Base-by-base conservation (phyloP, 2,888 invertebrate genomes). In the Biston betularia region DNA sequence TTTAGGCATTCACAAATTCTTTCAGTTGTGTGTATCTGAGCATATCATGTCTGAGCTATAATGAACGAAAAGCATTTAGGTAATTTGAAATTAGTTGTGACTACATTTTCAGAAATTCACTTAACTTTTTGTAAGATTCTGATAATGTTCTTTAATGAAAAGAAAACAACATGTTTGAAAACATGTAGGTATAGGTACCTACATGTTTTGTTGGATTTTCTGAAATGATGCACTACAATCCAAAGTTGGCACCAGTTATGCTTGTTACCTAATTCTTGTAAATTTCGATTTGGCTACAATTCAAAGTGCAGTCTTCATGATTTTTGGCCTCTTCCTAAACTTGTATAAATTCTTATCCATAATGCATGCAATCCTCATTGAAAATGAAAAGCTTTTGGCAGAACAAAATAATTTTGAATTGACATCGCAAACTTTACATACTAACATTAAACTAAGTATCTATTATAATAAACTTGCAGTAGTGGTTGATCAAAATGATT, bases 271-370 rank as follows among this genome's bases (percentile, higher is more conserved):
- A 52, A 65, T 53, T 59, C 11, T 10, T 50, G 8, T 5, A 15
- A 15, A 33, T 15, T 48, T 52, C 48, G 9, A 54, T 65, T 65
- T 70, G 70, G 68, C 64, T 53, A 14, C 57, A 40, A 6, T 49
- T 66, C 63, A 66, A 66, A 59, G 56, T 60, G 53, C 63, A 44
- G 56, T 42, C 38, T 57, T 58, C 50, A 61, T 24, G 46, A 34
- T 10, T 49, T 59, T 57, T 61, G 50, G 46, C 61, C 58, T 48
- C 14, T 53, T 33, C 40, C 15, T 11, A 40, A 40, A 53, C 15
- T 11, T 35, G n/a, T 8, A 11, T 14, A 33, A 34, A 12, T 0
- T 9, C 48, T 33, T 14, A 11, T 6, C 6, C 15, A 46, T 3
- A 9, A 8, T 46, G 15, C 15, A 46, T 35, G 50, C 50, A 9